These are phyloP conservation scores for Gavialis gangeticus DNA, from an alignment of 2,113 vertebrate species.

Conservation along the genomic window DNA sequence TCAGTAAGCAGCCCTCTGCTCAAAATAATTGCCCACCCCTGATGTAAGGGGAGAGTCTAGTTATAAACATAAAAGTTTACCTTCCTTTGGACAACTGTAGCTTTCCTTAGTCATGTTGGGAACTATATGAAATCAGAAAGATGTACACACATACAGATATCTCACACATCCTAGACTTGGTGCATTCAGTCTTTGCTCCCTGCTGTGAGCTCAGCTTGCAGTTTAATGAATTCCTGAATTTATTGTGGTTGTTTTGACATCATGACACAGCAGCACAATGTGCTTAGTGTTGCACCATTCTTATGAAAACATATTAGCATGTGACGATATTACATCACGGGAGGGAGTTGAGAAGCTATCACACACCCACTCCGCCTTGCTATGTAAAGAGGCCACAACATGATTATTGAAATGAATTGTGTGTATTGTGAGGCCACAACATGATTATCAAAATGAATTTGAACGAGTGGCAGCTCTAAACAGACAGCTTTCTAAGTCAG, in stretches of 20 bases:
- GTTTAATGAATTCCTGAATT: neutral
- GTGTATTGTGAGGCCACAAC: constrained; percentile 49
- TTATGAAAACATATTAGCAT: neutral
- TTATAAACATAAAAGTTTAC: neutral
- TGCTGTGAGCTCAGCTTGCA: neutral
- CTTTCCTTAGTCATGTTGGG: neutral
- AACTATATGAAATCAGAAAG: neutral
- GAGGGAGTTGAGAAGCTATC: constrained; percentile 27
- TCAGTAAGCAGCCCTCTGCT: too few species aligned
- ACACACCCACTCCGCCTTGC: constrained; percentile 44
- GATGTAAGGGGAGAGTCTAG: neutral
- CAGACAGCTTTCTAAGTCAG: constrained; percentile 30
- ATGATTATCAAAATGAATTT: constrained; percentile 61
- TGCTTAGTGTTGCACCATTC: neutral
- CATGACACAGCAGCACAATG: neutral
- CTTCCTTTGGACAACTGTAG: neutral
- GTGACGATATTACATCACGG: constrained; percentile 1
- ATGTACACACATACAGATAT: neutral
- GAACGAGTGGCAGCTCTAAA: constrained; percentile 48
- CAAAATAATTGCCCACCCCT: too few species aligned
- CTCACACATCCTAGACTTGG: neutral
- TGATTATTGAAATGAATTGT: constrained; percentile 57
- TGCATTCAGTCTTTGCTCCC: neutral
- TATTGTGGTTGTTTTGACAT: neutral
- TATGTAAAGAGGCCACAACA: constrained; percentile 61